Evolutionary conservation across 2,888 invertebrate genomes (phyloP), one percentile per base, ranked within the genome.

Genomic region (Clivina fossor): DNA sequence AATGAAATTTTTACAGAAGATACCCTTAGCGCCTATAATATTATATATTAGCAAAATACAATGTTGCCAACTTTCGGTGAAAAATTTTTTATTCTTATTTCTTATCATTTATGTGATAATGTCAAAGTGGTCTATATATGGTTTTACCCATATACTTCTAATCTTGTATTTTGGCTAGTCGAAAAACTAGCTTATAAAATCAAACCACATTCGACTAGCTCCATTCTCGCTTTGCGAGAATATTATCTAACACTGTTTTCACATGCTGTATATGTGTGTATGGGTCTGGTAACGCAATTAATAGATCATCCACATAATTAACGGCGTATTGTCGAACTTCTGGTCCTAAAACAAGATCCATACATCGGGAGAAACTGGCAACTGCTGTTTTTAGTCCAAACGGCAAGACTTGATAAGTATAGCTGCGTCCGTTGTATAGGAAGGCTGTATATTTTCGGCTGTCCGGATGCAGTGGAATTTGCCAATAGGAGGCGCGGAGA

Each of bases 241-340:
- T n/a, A n/a, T n/a, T n/a, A n/a, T n/a, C 15, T 8, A 65, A 62
- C 1, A 68, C 47, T 13, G 22, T 18, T 19, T 58, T 54, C 2
- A 66, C 16, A 37, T 66, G 63, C 11, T 48, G 2, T 2, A 64
- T 15, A 38, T 66, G 65, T 18, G 59, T 44, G 11, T 63, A 56
- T 41, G 64, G 62, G 18, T 51, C 50, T 2, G 37, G 22, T 0
- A 67, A 68, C 0, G 62, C 61, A 1, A 69, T 59, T 5, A 68
- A 44, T 7, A 69, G 43, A 47, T 69, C 68, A 58, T 68, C 68
- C 5, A 69, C 60, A 53, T 70, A 69, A 30, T 54, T 60, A 4
- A 59, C 40, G 4, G 63, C 46, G 56, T 65, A 67, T 18, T 58
- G 48, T 7, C 60, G 46, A 15, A 63, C 60, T 40, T 63, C 60